A percentile compares a stretch with the other conserved stretches of the same genome.
These are phyloP conservation scores for Graptemys geographica DNA, from an alignment of 2,797 vertebrate genomes.

Conservation along the genomic window DNA sequence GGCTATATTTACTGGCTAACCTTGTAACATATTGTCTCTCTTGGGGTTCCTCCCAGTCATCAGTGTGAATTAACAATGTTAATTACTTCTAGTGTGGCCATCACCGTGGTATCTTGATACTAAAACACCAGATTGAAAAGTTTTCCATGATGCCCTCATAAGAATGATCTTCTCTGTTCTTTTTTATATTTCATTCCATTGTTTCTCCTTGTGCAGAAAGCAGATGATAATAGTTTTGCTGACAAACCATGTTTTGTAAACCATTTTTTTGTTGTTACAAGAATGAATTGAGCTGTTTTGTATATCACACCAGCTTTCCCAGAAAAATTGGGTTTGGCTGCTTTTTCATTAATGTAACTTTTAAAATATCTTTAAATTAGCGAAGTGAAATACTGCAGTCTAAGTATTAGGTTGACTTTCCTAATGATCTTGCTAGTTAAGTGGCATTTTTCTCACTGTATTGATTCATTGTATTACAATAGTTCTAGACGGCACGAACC, in stretches of 20 bases:
- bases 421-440: background rate
- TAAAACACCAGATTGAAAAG: background rate
- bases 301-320: background rate
- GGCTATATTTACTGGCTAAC: background rate
- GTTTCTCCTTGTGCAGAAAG: background rate
- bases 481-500: background rate
- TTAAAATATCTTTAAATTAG: accelerated
- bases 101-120: background rate
- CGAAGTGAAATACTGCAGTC: accelerated
- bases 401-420: background rate
- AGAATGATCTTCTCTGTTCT: background rate
- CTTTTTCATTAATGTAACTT: accelerated
- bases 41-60: background rate
- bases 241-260: background rate
- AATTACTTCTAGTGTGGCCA: background rate
- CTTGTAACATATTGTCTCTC: background rate
- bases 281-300: accelerated
- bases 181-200: background rate
- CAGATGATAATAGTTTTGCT: background rate
- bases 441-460: background rate
- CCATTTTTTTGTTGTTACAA: background rate
- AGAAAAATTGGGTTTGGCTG: background rate
- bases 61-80: background rate
- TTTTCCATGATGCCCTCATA: background rate
- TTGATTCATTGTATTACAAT: background rate